Evolutionary conservation across 2,113 vertebrate species (phyloP).

Genomic region (Butorides virescens): DNA sequence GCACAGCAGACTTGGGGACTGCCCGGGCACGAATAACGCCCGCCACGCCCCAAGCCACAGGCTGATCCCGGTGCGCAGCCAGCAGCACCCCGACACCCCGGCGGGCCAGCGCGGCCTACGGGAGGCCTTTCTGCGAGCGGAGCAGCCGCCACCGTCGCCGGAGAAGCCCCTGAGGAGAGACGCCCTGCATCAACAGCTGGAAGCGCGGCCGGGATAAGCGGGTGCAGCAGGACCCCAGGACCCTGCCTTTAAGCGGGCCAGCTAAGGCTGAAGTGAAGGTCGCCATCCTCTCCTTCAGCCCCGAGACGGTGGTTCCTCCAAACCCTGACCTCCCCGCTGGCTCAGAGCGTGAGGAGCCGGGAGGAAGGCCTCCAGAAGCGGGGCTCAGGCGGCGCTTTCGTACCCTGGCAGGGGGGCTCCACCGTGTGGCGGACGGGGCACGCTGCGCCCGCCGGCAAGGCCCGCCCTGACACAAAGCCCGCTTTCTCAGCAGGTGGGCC

Average conservation of each 20-base stretch:
- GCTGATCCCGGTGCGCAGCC: neutral
- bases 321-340: neutral
- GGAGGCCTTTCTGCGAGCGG: neutral
- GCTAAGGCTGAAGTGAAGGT: neutral
- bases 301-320: neutral
- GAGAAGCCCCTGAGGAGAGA: neutral
- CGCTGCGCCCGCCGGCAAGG: neutral
- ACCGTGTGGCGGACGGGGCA: constrained; percentile 7
- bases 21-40: accelerated
- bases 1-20: neutral
- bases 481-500: constrained; percentile 53
- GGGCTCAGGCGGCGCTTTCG: neutral
- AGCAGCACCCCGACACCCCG: neutral
- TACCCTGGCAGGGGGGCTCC: constrained; percentile 43
- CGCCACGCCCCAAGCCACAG: accelerated
- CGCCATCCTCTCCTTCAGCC: neutral
- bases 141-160: neutral
- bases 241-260: neutral
- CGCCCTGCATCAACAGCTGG: neutral
- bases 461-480: neutral
- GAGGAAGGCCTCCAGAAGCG: neutral
- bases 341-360: neutral
- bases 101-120: accelerated
- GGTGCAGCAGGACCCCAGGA: neutral
- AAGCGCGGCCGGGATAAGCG: neutral